A percentile compares a stretch with the other conserved stretches of the same genome.
Conservation (phyloP, 2,797 vertebrate genomes). For the Luscinia luscinia region DNA sequence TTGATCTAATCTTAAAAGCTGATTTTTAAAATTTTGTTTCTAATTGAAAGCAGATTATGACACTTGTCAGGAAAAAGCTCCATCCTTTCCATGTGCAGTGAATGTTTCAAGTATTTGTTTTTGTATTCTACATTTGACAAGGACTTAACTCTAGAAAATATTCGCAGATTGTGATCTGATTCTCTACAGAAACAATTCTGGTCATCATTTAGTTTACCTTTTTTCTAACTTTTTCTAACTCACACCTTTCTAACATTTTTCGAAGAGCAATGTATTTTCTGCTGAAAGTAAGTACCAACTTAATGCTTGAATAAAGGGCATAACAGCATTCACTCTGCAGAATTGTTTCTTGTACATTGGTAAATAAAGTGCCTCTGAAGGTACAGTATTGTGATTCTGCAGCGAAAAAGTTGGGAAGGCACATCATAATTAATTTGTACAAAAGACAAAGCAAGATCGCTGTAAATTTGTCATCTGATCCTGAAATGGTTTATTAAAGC, state of each 20-base stretch:
- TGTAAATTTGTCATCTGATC: conserved; percentile 63
- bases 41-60: not conserved
- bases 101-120: conserved; percentile 24
- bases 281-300: not conserved
- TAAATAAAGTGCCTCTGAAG: conserved; percentile 58
- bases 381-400: conserved; percentile 24
- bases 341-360: not conserved
- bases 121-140: conserved; percentile 9
- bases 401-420: conserved; percentile 36
- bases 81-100: not conserved
- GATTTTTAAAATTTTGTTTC: not conserved
- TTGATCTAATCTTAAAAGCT: conserved; percentile 18
- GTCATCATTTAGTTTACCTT: not conserved
- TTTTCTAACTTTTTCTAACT: not conserved
- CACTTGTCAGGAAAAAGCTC: conserved; percentile 17
- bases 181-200: not conserved
- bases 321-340: not conserved
- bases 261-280: not conserved
- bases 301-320: not conserved
- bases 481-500: conserved; percentile 58
- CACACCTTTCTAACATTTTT: not conserved
- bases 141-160: not conserved
- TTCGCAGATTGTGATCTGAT: not conserved
- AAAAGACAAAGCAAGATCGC: conserved; percentile 52
- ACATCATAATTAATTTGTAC: conserved; percentile 61